phyloP scores from a whole-genome alignment of 2,797 vertebrate species.

The Anableps anableps region DNA sequence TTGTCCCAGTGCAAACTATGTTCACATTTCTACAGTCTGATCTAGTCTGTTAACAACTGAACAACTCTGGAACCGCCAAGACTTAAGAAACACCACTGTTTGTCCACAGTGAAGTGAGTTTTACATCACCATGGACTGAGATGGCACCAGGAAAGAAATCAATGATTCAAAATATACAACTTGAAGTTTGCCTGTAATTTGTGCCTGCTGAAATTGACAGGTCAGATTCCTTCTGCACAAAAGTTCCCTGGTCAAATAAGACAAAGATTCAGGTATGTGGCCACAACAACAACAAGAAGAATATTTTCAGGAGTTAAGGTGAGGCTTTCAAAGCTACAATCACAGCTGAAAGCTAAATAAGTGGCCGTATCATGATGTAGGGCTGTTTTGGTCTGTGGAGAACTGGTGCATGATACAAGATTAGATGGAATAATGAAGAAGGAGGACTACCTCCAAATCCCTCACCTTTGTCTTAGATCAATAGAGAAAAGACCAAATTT shows the following conservation, averaged over 20 bases:
- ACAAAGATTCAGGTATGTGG: background rate
- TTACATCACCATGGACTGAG: background rate
- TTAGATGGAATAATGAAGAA: background rate
- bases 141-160: background rate
- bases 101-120: background rate
- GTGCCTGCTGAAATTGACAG: background rate
- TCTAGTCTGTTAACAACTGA: background rate
- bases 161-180: background rate
- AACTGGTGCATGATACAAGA: background rate
- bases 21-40: background rate
- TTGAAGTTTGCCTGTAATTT: background rate
- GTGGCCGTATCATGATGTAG: background rate
- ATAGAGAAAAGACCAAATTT: background rate
- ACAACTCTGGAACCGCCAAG: background rate
- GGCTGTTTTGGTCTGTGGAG: background rate
- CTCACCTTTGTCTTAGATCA: background rate
- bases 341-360: too few relatives aligned
- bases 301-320: background rate
- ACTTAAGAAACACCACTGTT: background rate
- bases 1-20: background rate
- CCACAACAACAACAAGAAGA: background rate
- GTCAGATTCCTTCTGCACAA: background rate
- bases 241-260: background rate
- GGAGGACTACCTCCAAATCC: background rate
- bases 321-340: background rate